Conservation (phyloP, 2,888 invertebrate species). For the Argyresthia goedartella region DNA sequence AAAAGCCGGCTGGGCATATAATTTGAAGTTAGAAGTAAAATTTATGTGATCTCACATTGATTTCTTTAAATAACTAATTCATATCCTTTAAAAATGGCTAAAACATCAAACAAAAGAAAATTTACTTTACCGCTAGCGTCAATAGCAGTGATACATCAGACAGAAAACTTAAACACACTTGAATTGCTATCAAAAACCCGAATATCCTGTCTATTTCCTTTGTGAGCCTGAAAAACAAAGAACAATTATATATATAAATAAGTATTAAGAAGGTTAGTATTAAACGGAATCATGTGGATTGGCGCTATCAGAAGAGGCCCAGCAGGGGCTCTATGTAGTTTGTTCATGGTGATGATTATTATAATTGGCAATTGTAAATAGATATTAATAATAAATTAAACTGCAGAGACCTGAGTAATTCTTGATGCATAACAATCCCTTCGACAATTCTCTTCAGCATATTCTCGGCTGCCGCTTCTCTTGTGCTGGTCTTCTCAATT, state of each 20-base stretch:
- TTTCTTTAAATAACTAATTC: neutral
- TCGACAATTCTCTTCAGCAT: constrained; percentile 35
- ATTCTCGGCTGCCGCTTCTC: constrained; percentile 26
- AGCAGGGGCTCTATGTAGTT: no score
- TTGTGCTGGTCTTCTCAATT: constrained; percentile 21
- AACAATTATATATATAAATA: no score
- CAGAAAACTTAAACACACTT: constrained; percentile 45
- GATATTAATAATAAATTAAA: no score
- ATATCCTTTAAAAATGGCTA: no score
- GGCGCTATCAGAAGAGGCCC: no score
- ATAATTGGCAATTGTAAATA: no score
- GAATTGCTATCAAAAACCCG: constrained; percentile 46
- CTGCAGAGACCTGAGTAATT: constrained; percentile 32
- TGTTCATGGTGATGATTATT: no score
- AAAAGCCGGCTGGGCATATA: neutral
- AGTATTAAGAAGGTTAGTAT: no score
- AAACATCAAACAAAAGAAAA: no score
- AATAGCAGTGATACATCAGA: constrained; percentile 40
- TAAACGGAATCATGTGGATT: neutral
- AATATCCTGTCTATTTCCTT: constrained; percentile 49
- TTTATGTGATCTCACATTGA: neutral
- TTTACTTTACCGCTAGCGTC: constrained; percentile 27
- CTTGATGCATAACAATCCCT: constrained; percentile 49
- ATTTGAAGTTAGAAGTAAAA: no score
- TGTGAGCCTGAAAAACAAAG: constrained; percentile 30